phyloP scores from a whole-genome alignment of 1,140 invertebrate genomes.

The Microplitis mediator region DNA sequence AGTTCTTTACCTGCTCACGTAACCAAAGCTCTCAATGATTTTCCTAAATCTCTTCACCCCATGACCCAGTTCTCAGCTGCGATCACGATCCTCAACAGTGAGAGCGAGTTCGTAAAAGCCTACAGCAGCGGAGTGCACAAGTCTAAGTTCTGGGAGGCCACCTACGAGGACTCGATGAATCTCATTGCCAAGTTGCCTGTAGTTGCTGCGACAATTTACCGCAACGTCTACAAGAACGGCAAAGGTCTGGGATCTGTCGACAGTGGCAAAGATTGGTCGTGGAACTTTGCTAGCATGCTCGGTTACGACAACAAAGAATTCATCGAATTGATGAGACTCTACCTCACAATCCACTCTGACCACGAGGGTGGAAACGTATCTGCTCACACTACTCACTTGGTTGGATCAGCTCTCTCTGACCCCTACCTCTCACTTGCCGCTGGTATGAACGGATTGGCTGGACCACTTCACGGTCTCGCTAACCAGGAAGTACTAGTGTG shows the following conservation, averaged over 20 bases:
- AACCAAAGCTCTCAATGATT: constrained; percentile 92
- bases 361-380: constrained; percentile 96
- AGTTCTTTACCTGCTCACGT: constrained; percentile 91
- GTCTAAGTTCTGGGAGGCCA: constrained; percentile 87
- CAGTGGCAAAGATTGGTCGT: constrained; percentile 89
- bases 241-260: constrained; percentile 88
- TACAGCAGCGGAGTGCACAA: constrained; percentile 87
- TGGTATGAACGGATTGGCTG: constrained; percentile 93
- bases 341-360: constrained; percentile 95
- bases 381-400: constrained; percentile 93
- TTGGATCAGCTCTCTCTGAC: constrained; percentile 93
- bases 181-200: constrained; percentile 95
- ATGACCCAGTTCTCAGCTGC: constrained; percentile 96
- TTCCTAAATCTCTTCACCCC: constrained; percentile 91
- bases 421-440: constrained; percentile 94
- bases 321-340: constrained; percentile 91
- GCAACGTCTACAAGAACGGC: constrained; percentile 70
- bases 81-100: constrained; percentile 89
- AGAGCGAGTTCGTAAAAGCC: constrained; percentile 93
- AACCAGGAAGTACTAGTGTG: constrained; percentile 93
- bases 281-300: constrained; percentile 91
- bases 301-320: constrained; percentile 88
- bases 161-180: constrained; percentile 95
- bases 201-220: constrained; percentile 92
- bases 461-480: constrained; percentile 93